Base-by-base conservation (phyloP, 2,888 invertebrate species). In the Campoplex capitator region DNA sequence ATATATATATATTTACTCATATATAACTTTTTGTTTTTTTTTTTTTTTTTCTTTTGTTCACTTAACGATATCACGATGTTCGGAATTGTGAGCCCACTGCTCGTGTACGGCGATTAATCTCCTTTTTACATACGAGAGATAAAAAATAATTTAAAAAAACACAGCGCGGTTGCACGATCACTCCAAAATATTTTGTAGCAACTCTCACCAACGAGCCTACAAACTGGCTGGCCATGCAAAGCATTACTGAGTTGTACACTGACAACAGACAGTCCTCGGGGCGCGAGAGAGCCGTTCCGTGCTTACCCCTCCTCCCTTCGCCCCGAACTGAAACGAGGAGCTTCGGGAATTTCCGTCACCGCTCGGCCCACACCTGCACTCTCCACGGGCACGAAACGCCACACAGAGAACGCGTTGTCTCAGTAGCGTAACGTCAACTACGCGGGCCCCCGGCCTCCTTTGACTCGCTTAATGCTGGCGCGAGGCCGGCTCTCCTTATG, bases 331-430 rank as follows among this genome's bases (percentile, higher is more conserved):
- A 54, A 54, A 78, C 70, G 70, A 54, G 48, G 92, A 92, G 94
- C 91, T 76, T 65, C 74, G 54, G 45, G 54, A 67, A 32, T 88
- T 90, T 89, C 94, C 95, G 95, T 85, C 88, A 85, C 73, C 54
- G 77, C 85, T 94, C 95, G 95, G 95, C 94, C 95, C 95, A 95
- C 95, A 95, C 95, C 95, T 95, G 95, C 95, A 95, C 95, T 95
- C 95, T 95, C 95, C 94, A 32, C 58, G 70, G 94, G 90, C 91
- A 92, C 92, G 91, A 91, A 54, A 65, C 89, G 89, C 89, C 88
- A 91, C 91, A 91, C 92, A 89, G 89, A 74, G 67, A 74, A 74
- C 74, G 67, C 74, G 74, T 56, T 23, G 58, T 65, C 70, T 32
- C 89, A 88, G 88, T 74, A n/a, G 23, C 84, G 89, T 83, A 82